These are phyloP conservation scores for Aleiodes sp. DNA, from an alignment of 1,140 invertebrate genomes.

Conservation along the genomic window DNA sequence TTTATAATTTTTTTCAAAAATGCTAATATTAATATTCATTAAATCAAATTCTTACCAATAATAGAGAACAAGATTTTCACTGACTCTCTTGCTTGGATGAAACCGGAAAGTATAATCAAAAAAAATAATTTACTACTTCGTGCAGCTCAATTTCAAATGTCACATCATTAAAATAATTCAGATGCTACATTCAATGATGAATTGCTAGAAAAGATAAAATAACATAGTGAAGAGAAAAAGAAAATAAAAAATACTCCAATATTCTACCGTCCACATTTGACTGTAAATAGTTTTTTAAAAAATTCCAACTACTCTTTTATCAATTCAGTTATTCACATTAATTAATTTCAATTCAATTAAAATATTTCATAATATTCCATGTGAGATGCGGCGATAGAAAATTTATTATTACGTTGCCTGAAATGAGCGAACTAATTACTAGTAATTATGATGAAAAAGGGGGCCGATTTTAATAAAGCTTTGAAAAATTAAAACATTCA, in stretches of 20 bases:
- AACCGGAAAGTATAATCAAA: conserved; percentile 6
- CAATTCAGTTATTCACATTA: not conserved
- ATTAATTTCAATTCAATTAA: not conserved
- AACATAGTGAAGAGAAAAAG: not conserved
- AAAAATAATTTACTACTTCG: not conserved
- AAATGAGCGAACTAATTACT: not conserved
- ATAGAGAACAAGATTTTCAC: too few species aligned
- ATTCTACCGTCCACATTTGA: conserved; percentile 22
- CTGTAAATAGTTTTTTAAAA: conserved; percentile 12
- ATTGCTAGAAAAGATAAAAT: not conserved
- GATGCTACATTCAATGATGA: too few species aligned
- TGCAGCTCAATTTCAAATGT: conserved; percentile 6
- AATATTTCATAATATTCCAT: not conserved
- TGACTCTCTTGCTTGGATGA: too few species aligned
- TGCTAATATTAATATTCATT: not conserved
- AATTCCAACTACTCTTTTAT: not conserved
- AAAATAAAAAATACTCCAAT: conserved; percentile 2
- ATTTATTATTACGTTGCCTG: not conserved
- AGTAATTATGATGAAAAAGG: too few species aligned
- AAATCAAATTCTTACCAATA: too few species aligned
- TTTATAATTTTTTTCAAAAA: not conserved
- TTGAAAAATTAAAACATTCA: not conserved
- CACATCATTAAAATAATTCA: too few species aligned
- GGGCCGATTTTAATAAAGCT: too few species aligned
- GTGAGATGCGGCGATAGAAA: conserved; percentile 20